Base-by-base conservation (phyloP, 1,140 invertebrate genomes). In the Aphelinus atriplicis region DNA sequence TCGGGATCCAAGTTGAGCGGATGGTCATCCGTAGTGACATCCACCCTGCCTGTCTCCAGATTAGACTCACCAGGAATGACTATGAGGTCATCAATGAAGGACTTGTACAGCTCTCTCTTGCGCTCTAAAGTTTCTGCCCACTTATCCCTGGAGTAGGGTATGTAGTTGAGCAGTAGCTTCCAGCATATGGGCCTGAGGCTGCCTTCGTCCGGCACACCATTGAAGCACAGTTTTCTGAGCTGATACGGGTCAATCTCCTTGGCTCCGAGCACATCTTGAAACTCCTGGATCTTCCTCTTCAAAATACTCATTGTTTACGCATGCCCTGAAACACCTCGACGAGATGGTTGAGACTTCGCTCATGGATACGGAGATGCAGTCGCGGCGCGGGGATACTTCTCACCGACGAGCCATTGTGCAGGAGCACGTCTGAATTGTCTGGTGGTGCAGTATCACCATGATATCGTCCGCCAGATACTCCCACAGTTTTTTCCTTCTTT, bases 1-100 rank as follows among this genome's bases (percentile, higher is more conserved):
- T 96, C 94, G 2, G 97, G 97, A 83, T 95, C 96, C 43, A 94
- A 92, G 87, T 95, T 98, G n/a, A 99, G 85, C 3, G 97, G 97
- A 91, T 98, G 95, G 88, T 96, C 95, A 66, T 90, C 86, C 48
- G 88, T 82, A 1, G 88, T 91, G 3, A 90, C 90, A 79, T 92
- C 91, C 46, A 90, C 85, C 76, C 89, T 85, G 2, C 87, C 85
- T 64, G 87, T 87, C n/a, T 88, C 87, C n/a, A 72, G 85, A 76
- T 90, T 87, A 9, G 83, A 77, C 80, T 89, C 89, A 4, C 94
- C 93, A 1, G 95, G 94, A 63, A 91, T 94, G 1, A 95, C 92
- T 71, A 95, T 94, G 78, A 96, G 92, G 87, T 96, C 95, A 82
- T 95, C 92, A 63, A 97, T 93, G 85, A 97, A 96, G 79, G 95